These are phyloP conservation scores for Spongilla lacustris DNA, from an alignment of 37 sponge, comb jelly and placozoan genomes.

Conservation along the genomic window DNA sequence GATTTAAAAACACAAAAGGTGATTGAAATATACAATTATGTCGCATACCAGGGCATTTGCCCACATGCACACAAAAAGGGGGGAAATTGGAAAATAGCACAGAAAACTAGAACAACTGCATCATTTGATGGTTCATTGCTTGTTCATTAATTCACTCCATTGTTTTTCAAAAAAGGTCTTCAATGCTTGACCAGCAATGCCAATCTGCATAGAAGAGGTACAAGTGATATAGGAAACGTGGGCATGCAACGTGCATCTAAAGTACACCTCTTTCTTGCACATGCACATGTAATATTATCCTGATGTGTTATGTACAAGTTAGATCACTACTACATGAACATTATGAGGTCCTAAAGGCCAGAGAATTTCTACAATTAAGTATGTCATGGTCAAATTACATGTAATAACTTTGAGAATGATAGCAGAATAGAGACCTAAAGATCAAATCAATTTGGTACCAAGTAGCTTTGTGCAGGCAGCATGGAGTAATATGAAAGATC, in stretches of 20 bases:
- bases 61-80: not conserved
- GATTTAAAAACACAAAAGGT: not conserved
- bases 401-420: too few species aligned
- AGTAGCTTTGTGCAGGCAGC: too few species aligned
- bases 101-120: not conserved
- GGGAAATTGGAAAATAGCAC: not conserved
- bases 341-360: too few species aligned
- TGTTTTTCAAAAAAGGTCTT: slow-evolving; percentile 78
- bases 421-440: too few species aligned
- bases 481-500: too few species aligned
- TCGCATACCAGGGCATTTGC: not conserved
- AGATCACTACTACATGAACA: too few species aligned
- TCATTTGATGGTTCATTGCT: not conserved
- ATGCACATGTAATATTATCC: too few species aligned
- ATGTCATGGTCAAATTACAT: too few species aligned
- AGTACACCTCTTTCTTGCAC: not conserved
- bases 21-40: not conserved
- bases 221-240: not conserved
- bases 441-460: too few species aligned
- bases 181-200: slow-evolving; percentile 80
- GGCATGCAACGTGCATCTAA: not conserved
- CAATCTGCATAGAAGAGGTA: slow-evolving; percentile 54
- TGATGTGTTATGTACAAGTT: too few species aligned
- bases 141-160: slow-evolving; percentile 60
- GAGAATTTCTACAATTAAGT: too few species aligned